Conservation (phyloP, 2,113 vertebrate genomes). For the Onychostoma macrolepis region DNA sequence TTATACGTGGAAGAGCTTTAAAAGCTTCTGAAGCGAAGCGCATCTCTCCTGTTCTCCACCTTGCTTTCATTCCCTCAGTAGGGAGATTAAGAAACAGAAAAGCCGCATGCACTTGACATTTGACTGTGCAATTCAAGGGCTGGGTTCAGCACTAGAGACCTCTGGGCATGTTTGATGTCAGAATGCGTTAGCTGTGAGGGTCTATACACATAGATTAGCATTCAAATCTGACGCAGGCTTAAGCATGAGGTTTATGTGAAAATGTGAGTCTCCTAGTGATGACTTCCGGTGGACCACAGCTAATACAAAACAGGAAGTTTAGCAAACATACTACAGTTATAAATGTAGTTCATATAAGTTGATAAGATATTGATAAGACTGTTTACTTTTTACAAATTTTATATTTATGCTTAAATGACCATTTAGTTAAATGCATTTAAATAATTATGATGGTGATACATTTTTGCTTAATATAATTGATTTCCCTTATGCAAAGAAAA, state of each 20-base stretch:
- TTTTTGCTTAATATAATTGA: no score
- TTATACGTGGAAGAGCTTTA: neutral
- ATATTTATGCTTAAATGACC: no score
- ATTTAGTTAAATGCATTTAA: no score
- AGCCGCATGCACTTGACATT: conserved; percentile 11
- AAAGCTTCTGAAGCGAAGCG: neutral
- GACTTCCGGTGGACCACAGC: neutral
- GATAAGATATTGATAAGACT: no score
- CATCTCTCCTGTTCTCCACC: neutral
- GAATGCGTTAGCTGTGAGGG: neutral
- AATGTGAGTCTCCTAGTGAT: neutral
- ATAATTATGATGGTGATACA: no score
- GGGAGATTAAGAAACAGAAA: conserved; percentile 26
- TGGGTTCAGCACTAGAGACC: neutral
- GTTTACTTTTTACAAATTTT: no score
- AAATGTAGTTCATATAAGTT: neutral
- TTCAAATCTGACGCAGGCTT: neutral
- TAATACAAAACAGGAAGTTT: neutral
- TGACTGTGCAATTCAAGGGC: neutral
- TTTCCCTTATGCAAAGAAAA: no score
- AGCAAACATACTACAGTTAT: neutral
- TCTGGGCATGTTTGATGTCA: conserved; percentile 3
- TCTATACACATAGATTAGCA: neutral
- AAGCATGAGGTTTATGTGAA: neutral
- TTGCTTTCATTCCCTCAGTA: neutral